These are phyloP conservation scores for Tetranychus piercei DNA, from an alignment of 2,888 invertebrate species.

Conservation along the genomic window DNA sequence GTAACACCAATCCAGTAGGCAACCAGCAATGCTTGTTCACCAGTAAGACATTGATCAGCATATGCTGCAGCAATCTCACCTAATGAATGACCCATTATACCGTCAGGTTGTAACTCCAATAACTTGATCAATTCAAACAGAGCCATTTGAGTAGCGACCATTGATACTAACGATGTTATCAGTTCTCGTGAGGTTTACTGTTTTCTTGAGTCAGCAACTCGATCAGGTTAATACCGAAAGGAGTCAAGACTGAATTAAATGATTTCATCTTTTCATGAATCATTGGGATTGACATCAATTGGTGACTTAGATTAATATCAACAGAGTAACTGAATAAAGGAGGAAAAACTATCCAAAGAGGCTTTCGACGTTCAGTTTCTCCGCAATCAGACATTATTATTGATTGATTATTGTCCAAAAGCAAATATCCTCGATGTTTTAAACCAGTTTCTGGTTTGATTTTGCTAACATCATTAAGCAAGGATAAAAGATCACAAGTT, in stretches of 20 bases:
- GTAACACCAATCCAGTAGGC: constrained; percentile 36
- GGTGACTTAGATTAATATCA: constrained; percentile 25
- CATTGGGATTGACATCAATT: constrained; percentile 32
- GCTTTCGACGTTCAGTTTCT: neutral
- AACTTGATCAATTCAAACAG: constrained; percentile 35
- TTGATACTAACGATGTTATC: constrained; percentile 31
- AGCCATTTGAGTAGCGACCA: constrained; percentile 39
- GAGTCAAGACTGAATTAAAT: constrained; percentile 31
- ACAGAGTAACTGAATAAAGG: neutral
- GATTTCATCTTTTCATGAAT: constrained; percentile 34
- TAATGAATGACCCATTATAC: constrained; percentile 32
- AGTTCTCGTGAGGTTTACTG: constrained; percentile 24
- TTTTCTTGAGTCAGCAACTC: constrained; percentile 35
- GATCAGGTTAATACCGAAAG: constrained; percentile 34
- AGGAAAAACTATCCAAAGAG: neutral
- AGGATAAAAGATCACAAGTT: constrained; percentile 47
- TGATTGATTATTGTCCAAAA: constrained; percentile 12
- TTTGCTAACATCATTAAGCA: constrained; percentile 36
- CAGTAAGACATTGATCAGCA: constrained; percentile 38
- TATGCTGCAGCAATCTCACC: constrained; percentile 40
- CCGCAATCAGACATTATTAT: neutral
- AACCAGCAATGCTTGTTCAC: constrained; percentile 37
- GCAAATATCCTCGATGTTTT: constrained; percentile 6
- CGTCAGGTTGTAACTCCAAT: constrained; percentile 36
- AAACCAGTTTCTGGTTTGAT: constrained; percentile 9